Evolutionary conservation across 2,888 invertebrate species (phyloP).

Genomic region (Julus scanicus): DNA sequence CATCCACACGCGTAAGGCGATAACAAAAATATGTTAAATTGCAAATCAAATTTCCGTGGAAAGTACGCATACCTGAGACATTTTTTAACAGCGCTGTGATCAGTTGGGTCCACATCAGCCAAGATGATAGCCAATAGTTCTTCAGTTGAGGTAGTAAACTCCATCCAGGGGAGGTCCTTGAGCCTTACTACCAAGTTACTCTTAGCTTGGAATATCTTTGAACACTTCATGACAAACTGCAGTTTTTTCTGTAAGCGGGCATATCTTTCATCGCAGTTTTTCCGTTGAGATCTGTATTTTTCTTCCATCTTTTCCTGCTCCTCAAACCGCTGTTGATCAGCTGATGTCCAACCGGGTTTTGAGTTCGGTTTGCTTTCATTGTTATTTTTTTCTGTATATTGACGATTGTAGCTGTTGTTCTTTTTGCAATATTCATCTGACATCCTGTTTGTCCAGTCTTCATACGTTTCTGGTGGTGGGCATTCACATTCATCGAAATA

Average conservation of each 20-base stretch:
- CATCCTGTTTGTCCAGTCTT: conserved; percentile 50
- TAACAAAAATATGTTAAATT: conserved; percentile 39
- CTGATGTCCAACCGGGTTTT: not conserved
- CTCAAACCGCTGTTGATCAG: not conserved
- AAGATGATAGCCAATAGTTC: conserved; percentile 39
- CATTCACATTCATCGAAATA: not conserved
- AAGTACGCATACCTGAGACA: conserved; percentile 47
- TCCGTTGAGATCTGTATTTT: not conserved
- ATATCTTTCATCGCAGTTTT: not conserved
- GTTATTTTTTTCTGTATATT: not conserved
- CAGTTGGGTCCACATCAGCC: conserved; percentile 49
- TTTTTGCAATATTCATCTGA: conserved; percentile 48
- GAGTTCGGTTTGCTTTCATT: not conserved
- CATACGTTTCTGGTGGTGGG: conserved; percentile 41
- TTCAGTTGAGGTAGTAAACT: not conserved
- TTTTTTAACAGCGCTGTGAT: conserved; percentile 8
- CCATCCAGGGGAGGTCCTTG: conserved; percentile 47
- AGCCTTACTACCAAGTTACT: not conserved
- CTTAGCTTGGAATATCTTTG: not conserved
- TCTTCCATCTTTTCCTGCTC: conserved; percentile 10
- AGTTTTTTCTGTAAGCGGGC: not conserved
- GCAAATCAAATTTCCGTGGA: no score
- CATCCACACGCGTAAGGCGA: no score
- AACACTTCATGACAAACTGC: conserved; percentile 6
- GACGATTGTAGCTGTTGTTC: not conserved